These are phyloP conservation scores for Potamilus streckersoni DNA, from an alignment of 1,140 invertebrate genomes.

Conservation along the genomic window DNA sequence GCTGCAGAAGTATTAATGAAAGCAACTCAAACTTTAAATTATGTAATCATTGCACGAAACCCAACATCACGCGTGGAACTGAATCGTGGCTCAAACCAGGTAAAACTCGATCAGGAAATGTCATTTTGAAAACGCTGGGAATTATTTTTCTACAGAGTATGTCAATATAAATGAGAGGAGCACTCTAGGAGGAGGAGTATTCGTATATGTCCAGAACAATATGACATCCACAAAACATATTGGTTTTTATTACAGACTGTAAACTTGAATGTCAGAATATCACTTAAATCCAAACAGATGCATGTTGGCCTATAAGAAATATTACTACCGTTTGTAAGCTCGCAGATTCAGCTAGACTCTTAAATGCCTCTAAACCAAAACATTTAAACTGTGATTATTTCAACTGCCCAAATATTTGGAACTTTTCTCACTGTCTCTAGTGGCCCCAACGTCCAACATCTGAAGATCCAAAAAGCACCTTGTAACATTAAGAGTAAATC, in stretches of 20 bases:
- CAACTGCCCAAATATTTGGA: conserved; percentile 19
- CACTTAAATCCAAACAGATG: neutral
- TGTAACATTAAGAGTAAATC: neutral
- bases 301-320: conserved; percentile 3
- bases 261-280: conserved; percentile 8
- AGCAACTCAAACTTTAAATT: no score
- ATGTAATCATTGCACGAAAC: no score
- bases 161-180: neutral
- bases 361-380: conserved; percentile 6
- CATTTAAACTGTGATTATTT: conserved; percentile 5
- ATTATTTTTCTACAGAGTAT: no score
- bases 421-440: neutral
- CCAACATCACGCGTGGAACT: no score
- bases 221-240: neutral
- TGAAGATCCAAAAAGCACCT: conserved; percentile 11
- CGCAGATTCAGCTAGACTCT: neutral
- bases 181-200: conserved; percentile 2
- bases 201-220: neutral
- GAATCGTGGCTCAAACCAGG: no score
- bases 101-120: no score
- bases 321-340: neutral
- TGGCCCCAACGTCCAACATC: neutral
- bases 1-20: no score
- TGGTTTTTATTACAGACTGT: conserved; percentile 5
- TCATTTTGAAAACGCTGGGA: no score